A percentile compares a stretch with the other conserved stretches of the same genome.
Evolutionary conservation across 1,140 invertebrate species (phyloP).

Genomic region (Drosophila kepulauana): DNA sequence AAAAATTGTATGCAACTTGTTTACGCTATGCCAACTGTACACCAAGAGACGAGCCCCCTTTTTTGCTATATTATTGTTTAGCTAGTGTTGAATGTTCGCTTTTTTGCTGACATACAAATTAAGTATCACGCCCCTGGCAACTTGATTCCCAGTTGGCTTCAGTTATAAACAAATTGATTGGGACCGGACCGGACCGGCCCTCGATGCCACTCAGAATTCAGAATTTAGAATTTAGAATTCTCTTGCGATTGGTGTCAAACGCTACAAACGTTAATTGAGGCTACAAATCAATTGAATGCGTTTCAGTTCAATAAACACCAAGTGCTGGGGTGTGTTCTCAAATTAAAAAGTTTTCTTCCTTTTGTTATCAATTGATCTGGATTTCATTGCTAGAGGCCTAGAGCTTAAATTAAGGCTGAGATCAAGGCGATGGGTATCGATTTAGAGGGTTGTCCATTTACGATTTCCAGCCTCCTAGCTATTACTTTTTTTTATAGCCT

Average conservation of each 20-base stretch:
- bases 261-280: conserved; percentile 68
- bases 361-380: conserved; percentile 7
- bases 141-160: conserved; percentile 7
- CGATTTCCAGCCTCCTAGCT: too few species aligned
- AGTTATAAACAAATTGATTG: conserved; percentile 64
- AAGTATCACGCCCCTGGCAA: conserved; percentile 8
- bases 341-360: background rate
- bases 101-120: conserved; percentile 16
- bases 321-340: conserved; percentile 21
- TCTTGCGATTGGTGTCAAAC: conserved; percentile 66
- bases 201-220: conserved; percentile 19
- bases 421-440: background rate
- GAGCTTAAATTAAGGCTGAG: background rate
- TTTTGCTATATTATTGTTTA: background rate
- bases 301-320: conserved; percentile 21
- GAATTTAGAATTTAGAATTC: conserved; percentile 37
- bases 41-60: conserved; percentile 6
- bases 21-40: conserved; percentile 11
- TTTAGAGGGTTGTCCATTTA: too few species aligned
- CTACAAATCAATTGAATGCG: conserved; percentile 71
- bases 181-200: conserved; percentile 18
- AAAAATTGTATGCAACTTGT: conserved; percentile 3
- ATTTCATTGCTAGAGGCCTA: background rate
- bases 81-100: background rate
- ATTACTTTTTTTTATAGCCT: too few species aligned